phyloP scores from a whole-genome alignment of 2,888 invertebrate species.

The Chymomyza procnemis region DNA sequence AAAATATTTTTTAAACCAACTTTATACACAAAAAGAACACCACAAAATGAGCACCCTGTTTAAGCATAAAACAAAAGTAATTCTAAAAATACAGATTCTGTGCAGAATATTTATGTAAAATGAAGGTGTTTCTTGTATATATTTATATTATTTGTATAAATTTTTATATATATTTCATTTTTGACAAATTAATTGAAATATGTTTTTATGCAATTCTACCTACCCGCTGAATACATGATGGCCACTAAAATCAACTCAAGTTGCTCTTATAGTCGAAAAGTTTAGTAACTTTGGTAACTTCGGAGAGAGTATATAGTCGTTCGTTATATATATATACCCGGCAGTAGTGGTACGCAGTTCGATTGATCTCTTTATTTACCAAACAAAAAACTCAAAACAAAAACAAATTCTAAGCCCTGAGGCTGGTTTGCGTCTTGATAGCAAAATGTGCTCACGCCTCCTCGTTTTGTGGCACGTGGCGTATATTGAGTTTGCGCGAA shows the following conservation, averaged over 20 bases:
- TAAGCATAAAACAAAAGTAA: background rate
- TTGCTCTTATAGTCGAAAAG: background rate
- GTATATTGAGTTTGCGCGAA: background rate
- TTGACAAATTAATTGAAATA: slow-evolving; percentile 13
- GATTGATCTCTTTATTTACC: background rate
- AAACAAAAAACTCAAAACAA: background rate
- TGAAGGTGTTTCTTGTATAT: slow-evolving; percentile 5
- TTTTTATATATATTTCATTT: background rate
- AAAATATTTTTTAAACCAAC: too few species aligned
- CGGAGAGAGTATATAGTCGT: slow-evolving; percentile 1
- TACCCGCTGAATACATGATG: slow-evolving; percentile 75
- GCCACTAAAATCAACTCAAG: background rate
- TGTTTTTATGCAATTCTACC: slow-evolving; percentile 47
- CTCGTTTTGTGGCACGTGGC: background rate
- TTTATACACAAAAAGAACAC: too few species aligned
- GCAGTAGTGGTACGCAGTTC: background rate
- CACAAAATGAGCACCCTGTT: too few species aligned
- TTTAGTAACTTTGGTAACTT: background rate
- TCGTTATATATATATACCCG: slow-evolving; percentile 19
- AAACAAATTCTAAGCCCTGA: slow-evolving; percentile 23
- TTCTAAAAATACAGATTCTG: background rate
- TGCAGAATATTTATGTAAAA: too few species aligned
- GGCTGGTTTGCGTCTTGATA: background rate
- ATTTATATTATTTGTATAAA: slow-evolving; percentile 1
- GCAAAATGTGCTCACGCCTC: background rate